Conservation (phyloP, 2,113 vertebrate species). For the Saccopteryx leptura region DNA sequence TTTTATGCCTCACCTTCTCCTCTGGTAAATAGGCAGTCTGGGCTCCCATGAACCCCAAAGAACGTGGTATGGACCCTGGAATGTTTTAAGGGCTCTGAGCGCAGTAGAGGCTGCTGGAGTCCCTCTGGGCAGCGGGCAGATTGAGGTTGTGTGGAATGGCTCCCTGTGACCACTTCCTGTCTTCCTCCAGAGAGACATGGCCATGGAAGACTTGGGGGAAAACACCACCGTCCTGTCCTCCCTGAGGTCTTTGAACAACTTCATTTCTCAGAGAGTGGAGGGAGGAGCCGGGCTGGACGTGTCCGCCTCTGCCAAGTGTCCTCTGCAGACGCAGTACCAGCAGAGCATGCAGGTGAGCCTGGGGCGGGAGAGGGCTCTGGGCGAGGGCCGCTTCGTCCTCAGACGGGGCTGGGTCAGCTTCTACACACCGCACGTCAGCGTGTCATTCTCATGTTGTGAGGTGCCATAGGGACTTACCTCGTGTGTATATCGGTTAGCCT, state of each 20-base stretch:
- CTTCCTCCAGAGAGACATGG: constrained; percentile 24
- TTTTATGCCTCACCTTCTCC: background rate
- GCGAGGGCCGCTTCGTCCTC: background rate
- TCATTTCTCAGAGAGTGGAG: constrained; percentile 90
- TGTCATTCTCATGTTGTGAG: no score
- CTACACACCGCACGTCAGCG: fast-evolving
- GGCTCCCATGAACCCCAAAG: background rate
- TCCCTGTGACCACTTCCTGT: background rate
- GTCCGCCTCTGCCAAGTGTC: constrained; percentile 59
- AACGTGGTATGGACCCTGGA: background rate
- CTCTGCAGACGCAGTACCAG: constrained; percentile 93
- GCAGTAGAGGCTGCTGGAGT: no score
- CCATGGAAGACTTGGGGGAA: constrained; percentile 92
- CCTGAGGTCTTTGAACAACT: constrained; percentile 95
- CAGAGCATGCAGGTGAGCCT: constrained; percentile 93
- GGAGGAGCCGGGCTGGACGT: constrained; percentile 78
- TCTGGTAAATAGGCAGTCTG: background rate
- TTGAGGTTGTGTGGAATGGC: fast-evolving
- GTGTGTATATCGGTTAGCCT: no score
- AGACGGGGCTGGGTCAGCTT: fast-evolving
- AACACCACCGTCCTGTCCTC: constrained; percentile 95
- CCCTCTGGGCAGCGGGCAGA: background rate
- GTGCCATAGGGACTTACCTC: background rate
- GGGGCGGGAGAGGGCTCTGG: fast-evolving
- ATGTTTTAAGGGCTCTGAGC: no score